Conservation (phyloP, 2,888 invertebrate species). For the Melipona beecheii region DNA sequence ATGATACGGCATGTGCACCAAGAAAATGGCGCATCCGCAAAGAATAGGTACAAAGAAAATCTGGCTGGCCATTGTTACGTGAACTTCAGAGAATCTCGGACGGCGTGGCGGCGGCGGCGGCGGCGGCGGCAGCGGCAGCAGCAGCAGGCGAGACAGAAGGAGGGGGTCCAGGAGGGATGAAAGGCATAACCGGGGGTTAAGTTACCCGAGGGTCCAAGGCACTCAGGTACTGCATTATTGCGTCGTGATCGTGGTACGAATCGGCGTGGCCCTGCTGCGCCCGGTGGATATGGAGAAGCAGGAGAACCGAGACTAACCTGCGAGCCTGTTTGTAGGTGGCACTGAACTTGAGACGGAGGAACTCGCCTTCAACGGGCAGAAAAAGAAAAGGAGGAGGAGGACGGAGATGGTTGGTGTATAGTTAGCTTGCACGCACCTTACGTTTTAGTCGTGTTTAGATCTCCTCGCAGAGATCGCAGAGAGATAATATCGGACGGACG, state of each 20-base stretch:
- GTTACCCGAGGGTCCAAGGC: slow-evolving; percentile 66
- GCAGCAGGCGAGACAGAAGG: slow-evolving; percentile 54
- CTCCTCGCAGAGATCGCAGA: slow-evolving; percentile 14
- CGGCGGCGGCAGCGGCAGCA: too few species aligned
- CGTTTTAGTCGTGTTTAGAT: slow-evolving; percentile 49
- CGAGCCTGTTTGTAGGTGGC: slow-evolving; percentile 73
- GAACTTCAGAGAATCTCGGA: slow-evolving; percentile 60
- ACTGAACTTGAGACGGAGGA: slow-evolving; percentile 74
- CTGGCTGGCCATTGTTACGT: slow-evolving; percentile 62
- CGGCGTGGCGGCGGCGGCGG: slow-evolving; percentile 56
- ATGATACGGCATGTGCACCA: slow-evolving; percentile 67
- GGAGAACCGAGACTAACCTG: slow-evolving; percentile 51
- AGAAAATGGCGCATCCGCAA: slow-evolving; percentile 58
- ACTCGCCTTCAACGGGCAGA: slow-evolving; percentile 55
- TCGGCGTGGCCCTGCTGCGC: slow-evolving; percentile 24
- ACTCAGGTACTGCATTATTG: slow-evolving; percentile 71
- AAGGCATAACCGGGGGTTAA: slow-evolving; percentile 63
- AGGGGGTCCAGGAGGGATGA: slow-evolving; percentile 67
- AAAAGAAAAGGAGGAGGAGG: slow-evolving; percentile 50
- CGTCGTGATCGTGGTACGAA: slow-evolving; percentile 55
- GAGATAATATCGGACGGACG: slow-evolving; percentile 27
- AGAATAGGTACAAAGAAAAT: slow-evolving; percentile 62
- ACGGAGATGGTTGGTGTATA: slow-evolving; percentile 41
- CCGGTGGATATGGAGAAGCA: slow-evolving; percentile 32
- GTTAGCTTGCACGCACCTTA: slow-evolving; percentile 69